Percentiles rank a stretch among this genome's conserved stretches.
These are phyloP conservation scores for Chiroxiphia lanceolata DNA, from an alignment of 2,797 vertebrate genomes.

Conservation along the genomic window DNA sequence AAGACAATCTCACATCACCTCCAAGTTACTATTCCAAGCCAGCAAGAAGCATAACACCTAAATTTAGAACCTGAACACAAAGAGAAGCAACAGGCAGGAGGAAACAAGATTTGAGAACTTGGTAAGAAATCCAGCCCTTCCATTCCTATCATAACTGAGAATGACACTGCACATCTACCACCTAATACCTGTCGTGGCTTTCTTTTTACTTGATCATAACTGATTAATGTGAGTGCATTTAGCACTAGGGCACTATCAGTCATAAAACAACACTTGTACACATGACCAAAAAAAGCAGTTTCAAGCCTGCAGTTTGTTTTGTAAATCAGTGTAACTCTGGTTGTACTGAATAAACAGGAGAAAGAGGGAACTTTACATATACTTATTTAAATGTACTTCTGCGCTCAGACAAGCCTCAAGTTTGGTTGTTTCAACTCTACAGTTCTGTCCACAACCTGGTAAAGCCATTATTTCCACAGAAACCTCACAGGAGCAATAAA, in stretches of 20 bases:
- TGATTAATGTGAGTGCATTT: not conserved
- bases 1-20: not conserved
- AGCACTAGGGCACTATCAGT: not conserved
- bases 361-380: not conserved
- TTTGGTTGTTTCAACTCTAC: not conserved
- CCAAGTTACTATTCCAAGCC: not conserved
- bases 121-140: not conserved
- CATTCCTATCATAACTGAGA: not conserved
- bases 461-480: slow-evolving; percentile 30
- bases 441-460: not conserved
- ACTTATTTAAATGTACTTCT: not conserved
- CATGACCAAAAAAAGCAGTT: not conserved
- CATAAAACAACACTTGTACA: not conserved
- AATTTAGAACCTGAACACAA: not conserved
- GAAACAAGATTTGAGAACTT: not conserved
- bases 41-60: not conserved
- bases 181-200: not conserved
- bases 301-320: not conserved
- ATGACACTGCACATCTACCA: not conserved
- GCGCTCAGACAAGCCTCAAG: not conserved
- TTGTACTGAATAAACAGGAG: not conserved
- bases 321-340: not conserved
- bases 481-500: not conserved
- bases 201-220: not conserved
- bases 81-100: not conserved